Evolutionary conservation across 2,888 invertebrate species (phyloP), one percentile per base, ranked within the genome.

Genomic region (Dicyrtoma fusca): DNA sequence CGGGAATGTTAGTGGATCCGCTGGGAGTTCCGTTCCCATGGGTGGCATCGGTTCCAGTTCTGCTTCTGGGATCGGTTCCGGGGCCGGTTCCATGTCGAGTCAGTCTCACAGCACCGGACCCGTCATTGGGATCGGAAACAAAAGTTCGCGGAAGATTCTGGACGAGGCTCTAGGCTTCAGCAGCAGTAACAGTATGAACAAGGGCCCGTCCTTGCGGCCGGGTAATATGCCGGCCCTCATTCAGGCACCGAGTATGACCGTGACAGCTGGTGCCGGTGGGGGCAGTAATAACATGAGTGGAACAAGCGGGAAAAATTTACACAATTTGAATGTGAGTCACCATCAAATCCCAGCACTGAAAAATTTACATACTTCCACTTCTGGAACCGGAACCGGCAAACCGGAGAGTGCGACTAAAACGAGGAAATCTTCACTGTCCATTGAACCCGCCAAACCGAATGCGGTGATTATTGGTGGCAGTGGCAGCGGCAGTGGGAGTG

Each of bases 371-470:
- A 17, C 71, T 64, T 66, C 69, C 70, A 34, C 69, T 72, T 19
- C 49, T 62, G 62, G 73, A 34, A 64, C 57, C 17, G 70, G 70
- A 59, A 64, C 69, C 57, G 68, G 34, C 73, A 74, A 66, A 59
- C 66, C 34, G 59, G 70, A 64, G 69, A 72, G 53, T 74, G 71
- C 61, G 23, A 73, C 63, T 63, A 76, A 63, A 70, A 66, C 53
- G 25, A 47, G 23, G 62, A 75, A 70, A 69, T 75, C 49, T 44
- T 69, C 57, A 64, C 63, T 42, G 69, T 75, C 75, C 2, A 77
- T 75, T 51, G 77, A 77, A 47, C 72, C 75, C 19, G 76, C 73
- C 25, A 75, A 73, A 23, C 68, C 68, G 13, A 55, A 55, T 17
- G 42, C 61, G 6, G 57, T 57, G 19, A 57, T 23, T n/a, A 53